These are phyloP conservation scores for Brachionus plicatilis DNA, from an alignment of 1,140 invertebrate species.

Conservation along the genomic window DNA sequence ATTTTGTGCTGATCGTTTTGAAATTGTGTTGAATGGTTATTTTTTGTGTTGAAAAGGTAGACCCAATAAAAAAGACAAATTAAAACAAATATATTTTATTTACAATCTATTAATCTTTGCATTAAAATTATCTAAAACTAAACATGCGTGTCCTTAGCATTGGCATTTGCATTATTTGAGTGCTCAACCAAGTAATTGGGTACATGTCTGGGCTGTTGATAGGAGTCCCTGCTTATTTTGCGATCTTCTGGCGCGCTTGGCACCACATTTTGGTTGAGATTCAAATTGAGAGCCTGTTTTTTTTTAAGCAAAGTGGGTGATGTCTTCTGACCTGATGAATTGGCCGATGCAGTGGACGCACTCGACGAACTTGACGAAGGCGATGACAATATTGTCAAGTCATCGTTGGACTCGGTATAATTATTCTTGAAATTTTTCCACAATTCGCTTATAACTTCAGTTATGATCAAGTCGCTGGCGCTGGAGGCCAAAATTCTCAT, in stretches of 20 bases:
- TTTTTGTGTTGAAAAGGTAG: too few species aligned
- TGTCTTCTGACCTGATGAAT: not conserved
- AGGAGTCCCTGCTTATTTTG: not conserved
- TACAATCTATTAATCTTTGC: not conserved
- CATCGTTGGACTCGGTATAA: not conserved
- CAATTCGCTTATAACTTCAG: conserved; percentile 36
- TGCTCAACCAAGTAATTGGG: not conserved
- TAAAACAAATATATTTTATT: not conserved
- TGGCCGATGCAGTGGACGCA: not conserved
- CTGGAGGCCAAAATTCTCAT: conserved; percentile 27
- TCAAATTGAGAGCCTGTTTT: not conserved
- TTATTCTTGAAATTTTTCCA: conserved; percentile 37
- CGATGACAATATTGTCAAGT: conserved; percentile 5
- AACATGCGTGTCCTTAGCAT: conserved; percentile 39
- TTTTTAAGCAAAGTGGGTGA: not conserved
- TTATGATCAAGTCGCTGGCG: conserved; percentile 31
- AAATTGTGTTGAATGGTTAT: too few species aligned
- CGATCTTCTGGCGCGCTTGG: not conserved
- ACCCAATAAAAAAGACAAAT: not conserved
- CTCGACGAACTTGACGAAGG: not conserved
- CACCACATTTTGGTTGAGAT: not conserved
- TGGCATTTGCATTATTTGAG: not conserved
- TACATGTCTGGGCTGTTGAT: not conserved
- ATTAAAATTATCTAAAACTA: not conserved
- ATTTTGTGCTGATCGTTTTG: too few species aligned